Evolutionary conservation across 2,113 vertebrate species (phyloP), one percentile per base, ranked within the genome.

Genomic region (Salvator merianae): DNA sequence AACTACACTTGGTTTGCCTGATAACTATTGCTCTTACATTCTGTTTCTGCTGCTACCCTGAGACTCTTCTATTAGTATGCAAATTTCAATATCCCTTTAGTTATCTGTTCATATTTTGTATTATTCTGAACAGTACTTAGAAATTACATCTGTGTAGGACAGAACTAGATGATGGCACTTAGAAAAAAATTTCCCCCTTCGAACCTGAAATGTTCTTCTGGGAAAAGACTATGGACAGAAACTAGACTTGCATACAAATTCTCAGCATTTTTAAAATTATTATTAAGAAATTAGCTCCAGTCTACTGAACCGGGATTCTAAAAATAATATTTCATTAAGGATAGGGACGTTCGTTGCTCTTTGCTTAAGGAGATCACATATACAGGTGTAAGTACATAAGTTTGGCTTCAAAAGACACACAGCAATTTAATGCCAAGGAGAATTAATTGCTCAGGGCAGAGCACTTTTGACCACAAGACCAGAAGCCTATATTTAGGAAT

Each of bases 51-150:
- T 83, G 62, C 80, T 93, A 74, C 83, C 86, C 77, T 69, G 84
- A 38, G 5, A 0, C 83, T 90, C 80, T 92, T 89, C 90, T 84
- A 92, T 94, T 94, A 90, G 89, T 91, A 91, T 94, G 93, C 85
- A 94, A 91, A 94, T 94, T 91, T 93, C 88, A 84, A 90, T 89
- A 90, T 87, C 88, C 82, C 87, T 73, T 87, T 89, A 87, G 91
- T 92, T 90, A 92, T 92, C 90, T 91, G 72, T 78, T 90, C 86
- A 71, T 88, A 92, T 92, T 90, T 92, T 86, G 53, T 86, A 77
- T 74, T 73, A 65, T 83, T 91, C 86, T 55, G 69, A 92, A 77
- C 81, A 28, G 63, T n/a, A 69, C 73, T 77, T n/a, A 77, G 70
- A 92, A 93, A 92, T 89, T 77, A 80, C 86, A 88, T 85, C 88